Evolutionary conservation across 2,797 vertebrate species (phyloP).

Genomic region (Poeciliopsis presidionis): DNA sequence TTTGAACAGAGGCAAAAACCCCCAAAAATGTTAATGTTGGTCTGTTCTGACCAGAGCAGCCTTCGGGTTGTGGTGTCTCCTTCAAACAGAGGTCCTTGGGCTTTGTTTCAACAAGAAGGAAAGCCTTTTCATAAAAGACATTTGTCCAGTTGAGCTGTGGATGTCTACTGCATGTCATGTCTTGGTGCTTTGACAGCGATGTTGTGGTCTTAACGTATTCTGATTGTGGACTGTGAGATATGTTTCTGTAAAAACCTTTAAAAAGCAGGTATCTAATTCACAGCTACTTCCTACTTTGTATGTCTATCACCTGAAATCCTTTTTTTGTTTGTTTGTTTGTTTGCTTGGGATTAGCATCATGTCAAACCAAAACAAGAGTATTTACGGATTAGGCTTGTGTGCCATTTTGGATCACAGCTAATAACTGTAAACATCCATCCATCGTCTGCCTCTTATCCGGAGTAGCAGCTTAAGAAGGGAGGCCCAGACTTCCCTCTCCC

Average conservation of each 20-base stretch:
- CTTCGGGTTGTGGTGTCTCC: background rate
- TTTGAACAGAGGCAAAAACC: background rate
- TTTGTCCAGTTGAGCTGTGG: background rate
- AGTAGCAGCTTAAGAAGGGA: no score
- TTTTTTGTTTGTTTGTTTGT: background rate
- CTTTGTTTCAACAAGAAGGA: background rate
- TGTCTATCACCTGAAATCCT: background rate
- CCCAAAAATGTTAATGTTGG: background rate
- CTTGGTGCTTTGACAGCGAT: background rate
- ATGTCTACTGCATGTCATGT: background rate
- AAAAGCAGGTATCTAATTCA: background rate
- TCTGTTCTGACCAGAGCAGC: background rate
- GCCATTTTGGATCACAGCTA: background rate
- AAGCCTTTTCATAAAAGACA: background rate
- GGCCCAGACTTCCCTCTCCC: no score
- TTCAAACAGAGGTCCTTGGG: background rate
- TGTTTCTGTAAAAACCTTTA: background rate
- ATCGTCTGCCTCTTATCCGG: no score
- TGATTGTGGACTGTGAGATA: background rate
- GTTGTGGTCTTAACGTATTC: background rate
- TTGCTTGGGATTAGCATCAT: background rate
- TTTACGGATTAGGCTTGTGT: background rate
- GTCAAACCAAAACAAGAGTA: background rate
- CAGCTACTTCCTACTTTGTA: background rate
- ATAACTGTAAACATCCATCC: background rate